These are phyloP conservation scores for Eupithecia insigniata DNA, from an alignment of 2,888 invertebrate genomes.

Conservation along the genomic window DNA sequence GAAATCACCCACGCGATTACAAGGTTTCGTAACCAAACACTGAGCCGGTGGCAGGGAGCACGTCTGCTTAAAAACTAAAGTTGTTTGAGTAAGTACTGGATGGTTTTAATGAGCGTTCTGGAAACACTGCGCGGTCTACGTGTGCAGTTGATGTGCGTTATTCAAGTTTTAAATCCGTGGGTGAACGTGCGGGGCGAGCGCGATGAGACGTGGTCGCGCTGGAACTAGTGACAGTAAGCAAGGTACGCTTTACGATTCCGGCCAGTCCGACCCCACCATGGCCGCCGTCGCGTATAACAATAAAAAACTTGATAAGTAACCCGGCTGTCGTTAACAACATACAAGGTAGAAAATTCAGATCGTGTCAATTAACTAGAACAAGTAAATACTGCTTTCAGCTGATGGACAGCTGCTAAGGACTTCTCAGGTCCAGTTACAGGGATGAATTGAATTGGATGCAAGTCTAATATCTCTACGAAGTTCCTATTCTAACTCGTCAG, in stretches of 20 bases:
- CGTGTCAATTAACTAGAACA: conserved; percentile 49
- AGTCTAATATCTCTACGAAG: neutral
- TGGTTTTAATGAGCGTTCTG: conserved; percentile 56
- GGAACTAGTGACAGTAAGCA: conserved; percentile 66
- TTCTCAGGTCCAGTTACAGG: conserved; percentile 23
- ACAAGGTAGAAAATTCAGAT: conserved; percentile 48
- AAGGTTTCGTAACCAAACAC: conserved; percentile 71
- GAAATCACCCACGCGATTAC: conserved; percentile 74
- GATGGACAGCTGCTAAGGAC: conserved; percentile 32
- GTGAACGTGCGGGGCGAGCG: conserved; percentile 57
- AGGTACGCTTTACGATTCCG: conserved; percentile 58
- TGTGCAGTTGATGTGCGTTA: conserved; percentile 46
- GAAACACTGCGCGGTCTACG: conserved; percentile 46
- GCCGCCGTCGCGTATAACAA: conserved; percentile 42
- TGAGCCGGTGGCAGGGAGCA: conserved; percentile 59
- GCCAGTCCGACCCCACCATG: conserved; percentile 57
- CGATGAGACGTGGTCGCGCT: conserved; percentile 59
- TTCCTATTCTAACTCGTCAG: conserved; percentile 8
- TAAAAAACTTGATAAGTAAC: conserved; percentile 49
- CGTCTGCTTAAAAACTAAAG: conserved; percentile 74
- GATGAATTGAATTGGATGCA: conserved; percentile 6
- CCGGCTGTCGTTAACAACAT: conserved; percentile 22
- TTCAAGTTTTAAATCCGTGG: conserved; percentile 26
- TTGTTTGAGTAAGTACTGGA: conserved; percentile 55
- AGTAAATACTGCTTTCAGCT: conserved; percentile 31